These are phyloP conservation scores for Pangasius djambal DNA, from an alignment of 2,797 vertebrate genomes.

Conservation along the genomic window DNA sequence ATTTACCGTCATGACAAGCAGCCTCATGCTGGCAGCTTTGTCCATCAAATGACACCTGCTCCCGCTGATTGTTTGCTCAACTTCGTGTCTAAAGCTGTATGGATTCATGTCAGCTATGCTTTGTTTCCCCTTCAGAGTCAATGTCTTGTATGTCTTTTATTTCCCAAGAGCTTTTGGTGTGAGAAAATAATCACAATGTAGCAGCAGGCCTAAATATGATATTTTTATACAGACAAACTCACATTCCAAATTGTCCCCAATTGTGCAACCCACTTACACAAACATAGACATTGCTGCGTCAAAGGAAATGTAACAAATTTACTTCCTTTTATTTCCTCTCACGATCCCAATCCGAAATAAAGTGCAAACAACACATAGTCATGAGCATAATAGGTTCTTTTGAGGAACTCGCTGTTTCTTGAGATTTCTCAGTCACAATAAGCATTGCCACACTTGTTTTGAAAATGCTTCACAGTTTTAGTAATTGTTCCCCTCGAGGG, in stretches of 20 bases:
- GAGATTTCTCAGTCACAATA: slow-evolving; percentile 60
- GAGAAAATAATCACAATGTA: slow-evolving; percentile 37
- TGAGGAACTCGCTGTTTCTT: slow-evolving; percentile 64
- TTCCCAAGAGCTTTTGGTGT: slow-evolving; percentile 42
- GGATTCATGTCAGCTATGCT: slow-evolving; percentile 64
- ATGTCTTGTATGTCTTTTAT: slow-evolving; percentile 50
- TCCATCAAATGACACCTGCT: slow-evolving; percentile 76
- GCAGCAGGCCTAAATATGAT: slow-evolving; percentile 1
- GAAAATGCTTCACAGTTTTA: slow-evolving; percentile 58
- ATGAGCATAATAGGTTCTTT: slow-evolving; percentile 43
- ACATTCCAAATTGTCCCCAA: slow-evolving; percentile 3
- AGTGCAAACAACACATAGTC: slow-evolving; percentile 8
- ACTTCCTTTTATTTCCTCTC: background rate
- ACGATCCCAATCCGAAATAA: background rate
- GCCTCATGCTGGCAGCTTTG: slow-evolving; percentile 67
- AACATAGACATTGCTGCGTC: background rate
- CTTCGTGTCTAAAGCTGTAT: slow-evolving; percentile 66
- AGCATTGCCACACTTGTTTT: slow-evolving; percentile 63
- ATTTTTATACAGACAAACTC: slow-evolving; percentile 11
- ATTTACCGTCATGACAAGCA: slow-evolving; percentile 68
- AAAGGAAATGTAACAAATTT: background rate
- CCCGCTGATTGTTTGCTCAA: slow-evolving; percentile 72
- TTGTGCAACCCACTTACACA: background rate
- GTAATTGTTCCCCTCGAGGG: slow-evolving; percentile 44
- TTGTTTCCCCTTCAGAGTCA: slow-evolving; percentile 54